A percentile compares a stretch with the other conserved stretches of the same genome.
phyloP scores from a whole-genome alignment of 2,888 invertebrate species.

The Isoperla grammatica region DNA sequence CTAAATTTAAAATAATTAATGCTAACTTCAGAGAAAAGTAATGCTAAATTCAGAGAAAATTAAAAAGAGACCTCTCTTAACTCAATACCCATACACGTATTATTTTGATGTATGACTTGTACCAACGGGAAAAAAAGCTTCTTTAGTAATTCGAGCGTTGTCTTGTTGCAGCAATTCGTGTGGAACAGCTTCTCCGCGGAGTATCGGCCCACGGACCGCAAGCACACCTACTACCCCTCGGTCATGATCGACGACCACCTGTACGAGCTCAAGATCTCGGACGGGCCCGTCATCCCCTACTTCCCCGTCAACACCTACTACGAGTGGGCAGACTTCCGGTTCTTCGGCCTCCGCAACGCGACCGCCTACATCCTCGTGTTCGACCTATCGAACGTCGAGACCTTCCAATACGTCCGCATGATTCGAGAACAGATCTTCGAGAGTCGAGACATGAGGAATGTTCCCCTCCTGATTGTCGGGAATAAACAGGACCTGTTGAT shows the following conservation, averaged over 20 bases:
- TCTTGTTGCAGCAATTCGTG: conserved; percentile 88
- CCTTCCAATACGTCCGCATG: conserved; percentile 83
- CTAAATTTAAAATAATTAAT: too few species aligned
- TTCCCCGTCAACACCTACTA: conserved; percentile 89
- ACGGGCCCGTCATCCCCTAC: conserved; percentile 78
- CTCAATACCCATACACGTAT: too few species aligned
- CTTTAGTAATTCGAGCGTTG: too few species aligned
- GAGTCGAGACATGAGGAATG: conserved; percentile 81
- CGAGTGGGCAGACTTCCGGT: conserved; percentile 83
- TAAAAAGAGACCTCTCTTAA: too few species aligned
- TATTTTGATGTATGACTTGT: too few species aligned
- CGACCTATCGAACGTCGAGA: conserved; percentile 87
- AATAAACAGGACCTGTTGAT: conserved; percentile 84
- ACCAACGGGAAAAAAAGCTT: too few species aligned
- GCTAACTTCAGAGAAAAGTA: too few species aligned
- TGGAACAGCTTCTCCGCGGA: conserved; percentile 78
- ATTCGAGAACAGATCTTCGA: conserved; percentile 91
- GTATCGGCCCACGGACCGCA: conserved; percentile 67
- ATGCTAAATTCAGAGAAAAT: too few species aligned
- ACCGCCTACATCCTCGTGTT: conserved; percentile 91
- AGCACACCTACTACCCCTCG: conserved; percentile 75
- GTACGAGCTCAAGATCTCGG: conserved; percentile 81
- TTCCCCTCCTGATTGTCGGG: conserved; percentile 85
- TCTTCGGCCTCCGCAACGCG: conserved; percentile 76
- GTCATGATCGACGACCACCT: conserved; percentile 79